Base-by-base conservation (phyloP, 2,797 vertebrate species). In the Danio jaintianensis region DNA sequence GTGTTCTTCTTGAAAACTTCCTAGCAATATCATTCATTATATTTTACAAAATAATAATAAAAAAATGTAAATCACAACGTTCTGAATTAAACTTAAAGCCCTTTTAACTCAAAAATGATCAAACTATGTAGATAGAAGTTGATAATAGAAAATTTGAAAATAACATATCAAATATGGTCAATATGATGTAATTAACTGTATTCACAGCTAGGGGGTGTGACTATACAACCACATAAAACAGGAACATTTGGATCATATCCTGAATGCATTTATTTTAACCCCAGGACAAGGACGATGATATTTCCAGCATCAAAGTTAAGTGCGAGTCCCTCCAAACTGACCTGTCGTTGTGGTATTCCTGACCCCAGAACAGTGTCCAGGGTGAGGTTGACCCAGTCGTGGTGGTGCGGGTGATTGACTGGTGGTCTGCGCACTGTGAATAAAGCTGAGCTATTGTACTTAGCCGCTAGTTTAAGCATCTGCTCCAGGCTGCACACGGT, bases 361-460 rank as follows among this genome's bases (percentile, higher is more conserved):
- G 97, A 97, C 0, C 79, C 88, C 84, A 95, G 92, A 84, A 99
- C 85, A 7, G 93, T 93, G 73, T 94, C 91, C 87, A 99, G 90
- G 0, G 97, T 98, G 88, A 95, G 74, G 55, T 98, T 98, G 90
- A 99, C 92, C 92, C 96, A 98, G 90, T 90, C 92, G 84, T 88
- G 16, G 55, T 91, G 83, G 89, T 92, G 93, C 8, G 97, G 97
- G 82, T 99, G 98, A 2, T 87, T 88, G 0, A 16, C 52, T 0
- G 96, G 96, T 0, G 95, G 94, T n/a, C 94, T 92, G 7, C 88
- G 93, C 58, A 98, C 93, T 86, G 92, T 95, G 82, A 99, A 91
- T 53, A 98, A 91, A 85, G 96, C 91, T 0, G 95, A 95, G 80
- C 85, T 87, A 85, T 95, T 95, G 11, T 94, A 93, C 74, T 91